Conservation (phyloP, 2,888 invertebrate genomes). For the Pegoplata infirma region DNA sequence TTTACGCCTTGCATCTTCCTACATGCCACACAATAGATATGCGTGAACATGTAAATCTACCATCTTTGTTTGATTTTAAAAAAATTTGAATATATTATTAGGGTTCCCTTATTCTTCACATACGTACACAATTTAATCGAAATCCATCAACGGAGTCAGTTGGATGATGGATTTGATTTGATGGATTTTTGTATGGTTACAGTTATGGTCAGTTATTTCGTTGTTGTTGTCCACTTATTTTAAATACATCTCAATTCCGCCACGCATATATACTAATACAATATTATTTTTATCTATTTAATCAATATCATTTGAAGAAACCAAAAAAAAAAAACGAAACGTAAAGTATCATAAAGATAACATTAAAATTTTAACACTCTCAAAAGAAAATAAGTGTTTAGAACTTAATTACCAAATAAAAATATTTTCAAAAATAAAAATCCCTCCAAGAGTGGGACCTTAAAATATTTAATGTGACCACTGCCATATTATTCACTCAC, state of each 20-base stretch:
- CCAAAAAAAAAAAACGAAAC: slow-evolving; percentile 9
- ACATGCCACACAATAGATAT: too few species aligned
- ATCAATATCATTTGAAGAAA: slow-evolving; percentile 6
- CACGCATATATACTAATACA: background rate
- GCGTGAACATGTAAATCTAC: too few species aligned
- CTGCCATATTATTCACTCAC: slow-evolving; percentile 14
- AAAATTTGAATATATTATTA: too few species aligned
- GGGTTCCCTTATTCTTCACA: too few species aligned
- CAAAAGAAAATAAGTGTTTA: slow-evolving; percentile 18
- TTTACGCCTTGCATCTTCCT: too few species aligned
- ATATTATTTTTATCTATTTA: slow-evolving; percentile 7
- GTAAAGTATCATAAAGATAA: slow-evolving; percentile 40
- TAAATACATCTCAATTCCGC: background rate
- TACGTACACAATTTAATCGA: too few species aligned
- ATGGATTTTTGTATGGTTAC: too few species aligned
- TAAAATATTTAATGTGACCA: background rate
- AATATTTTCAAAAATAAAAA: background rate
- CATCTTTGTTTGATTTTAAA: too few species aligned
- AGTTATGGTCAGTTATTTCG: too few species aligned
- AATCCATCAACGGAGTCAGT: too few species aligned
- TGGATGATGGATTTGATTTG: too few species aligned
- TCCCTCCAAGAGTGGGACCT: background rate
- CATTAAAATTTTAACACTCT: slow-evolving; percentile 24
- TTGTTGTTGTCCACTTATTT: too few species aligned
- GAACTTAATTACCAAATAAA: slow-evolving; percentile 43